Evolutionary conservation across 2,888 invertebrate genomes (phyloP).

Genomic region (Druceiella hillmani): DNA sequence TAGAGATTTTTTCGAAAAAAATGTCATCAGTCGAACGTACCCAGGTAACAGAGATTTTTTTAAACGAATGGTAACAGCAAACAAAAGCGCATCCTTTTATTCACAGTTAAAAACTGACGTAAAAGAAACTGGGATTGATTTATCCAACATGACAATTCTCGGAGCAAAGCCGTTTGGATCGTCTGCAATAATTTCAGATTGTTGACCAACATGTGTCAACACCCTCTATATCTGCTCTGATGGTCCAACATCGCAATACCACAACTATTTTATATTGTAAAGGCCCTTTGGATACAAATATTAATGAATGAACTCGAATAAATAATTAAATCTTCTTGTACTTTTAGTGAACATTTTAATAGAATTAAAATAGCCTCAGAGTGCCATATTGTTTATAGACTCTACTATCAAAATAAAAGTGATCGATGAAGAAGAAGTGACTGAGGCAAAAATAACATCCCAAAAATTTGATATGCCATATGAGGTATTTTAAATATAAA

Average conservation of each 20-base stretch:
- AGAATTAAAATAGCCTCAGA: slow-evolving; percentile 22
- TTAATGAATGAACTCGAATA: slow-evolving; percentile 19
- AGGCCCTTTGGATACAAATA: slow-evolving; percentile 19
- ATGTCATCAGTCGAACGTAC: too few relatives aligned
- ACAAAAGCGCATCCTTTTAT: too few relatives aligned
- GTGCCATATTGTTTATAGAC: slow-evolving; percentile 17
- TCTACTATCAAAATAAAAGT: slow-evolving; percentile 18
- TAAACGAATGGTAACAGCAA: too few relatives aligned
- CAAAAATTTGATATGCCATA: slow-evolving; percentile 18
- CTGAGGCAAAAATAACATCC: slow-evolving; percentile 14
- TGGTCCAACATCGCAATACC: slow-evolving; percentile 23
- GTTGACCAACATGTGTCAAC: slow-evolving; percentile 13
- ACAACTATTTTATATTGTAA: slow-evolving; percentile 22
- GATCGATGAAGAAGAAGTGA: slow-evolving; percentile 14
- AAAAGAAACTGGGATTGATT: too few relatives aligned
- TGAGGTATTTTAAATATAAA: slow-evolving; percentile 23
- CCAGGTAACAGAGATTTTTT: too few relatives aligned
- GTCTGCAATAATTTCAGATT: slow-evolving; percentile 16
- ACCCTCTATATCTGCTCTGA: slow-evolving; percentile 22
- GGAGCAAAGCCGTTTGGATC: too few relatives aligned
- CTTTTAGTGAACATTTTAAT: slow-evolving; percentile 21
- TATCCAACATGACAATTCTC: too few relatives aligned
- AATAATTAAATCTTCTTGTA: slow-evolving; percentile 19
- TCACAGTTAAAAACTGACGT: too few relatives aligned
- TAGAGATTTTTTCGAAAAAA: too few relatives aligned